phyloP scores from a whole-genome alignment of 2,797 vertebrate species.

The Echeneis naucrates region DNA sequence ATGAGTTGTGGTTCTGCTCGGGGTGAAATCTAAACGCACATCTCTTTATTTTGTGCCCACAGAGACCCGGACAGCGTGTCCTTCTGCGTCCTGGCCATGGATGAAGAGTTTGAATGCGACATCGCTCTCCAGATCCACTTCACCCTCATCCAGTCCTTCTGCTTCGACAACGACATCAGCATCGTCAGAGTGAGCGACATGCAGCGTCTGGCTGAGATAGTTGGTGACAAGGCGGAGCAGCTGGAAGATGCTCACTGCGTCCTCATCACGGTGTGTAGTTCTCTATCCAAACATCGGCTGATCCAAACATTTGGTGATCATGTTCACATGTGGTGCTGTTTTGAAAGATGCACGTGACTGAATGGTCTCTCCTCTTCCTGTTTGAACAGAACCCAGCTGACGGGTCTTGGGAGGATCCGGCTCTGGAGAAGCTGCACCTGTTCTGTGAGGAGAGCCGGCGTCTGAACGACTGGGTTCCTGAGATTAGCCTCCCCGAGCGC shows the following conservation, averaged over 20 bases:
- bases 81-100: conserved; percentile 91
- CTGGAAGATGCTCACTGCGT: conserved; percentile 92
- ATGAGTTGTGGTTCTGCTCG: neutral
- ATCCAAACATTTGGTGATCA: too few species aligned
- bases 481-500: conserved; percentile 90
- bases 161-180: conserved; percentile 96
- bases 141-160: conserved; percentile 98
- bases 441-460: conserved; percentile 85
- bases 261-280: conserved; percentile 91
- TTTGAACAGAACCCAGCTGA: conserved; percentile 79
- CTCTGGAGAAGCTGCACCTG: conserved; percentile 86
- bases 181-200: conserved; percentile 92
- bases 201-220: conserved; percentile 86
- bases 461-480: conserved; percentile 95
- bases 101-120: conserved; percentile 91
- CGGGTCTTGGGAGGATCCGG: conserved; percentile 82
- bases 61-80: conserved; percentile 90
- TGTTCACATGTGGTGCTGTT: neutral
- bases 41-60: conserved; percentile 22
- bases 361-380: conserved; percentile 14
- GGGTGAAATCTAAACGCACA: conserved; percentile 11
- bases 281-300: too few species aligned
- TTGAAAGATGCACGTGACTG: conserved; percentile 1
- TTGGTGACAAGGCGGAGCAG: conserved; percentile 83
- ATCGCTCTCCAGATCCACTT: conserved; percentile 97